Evolutionary conservation across 2,113 vertebrate genomes (phyloP), one percentile per base, ranked within the genome.

Genomic region (Coturnix japonica): DNA sequence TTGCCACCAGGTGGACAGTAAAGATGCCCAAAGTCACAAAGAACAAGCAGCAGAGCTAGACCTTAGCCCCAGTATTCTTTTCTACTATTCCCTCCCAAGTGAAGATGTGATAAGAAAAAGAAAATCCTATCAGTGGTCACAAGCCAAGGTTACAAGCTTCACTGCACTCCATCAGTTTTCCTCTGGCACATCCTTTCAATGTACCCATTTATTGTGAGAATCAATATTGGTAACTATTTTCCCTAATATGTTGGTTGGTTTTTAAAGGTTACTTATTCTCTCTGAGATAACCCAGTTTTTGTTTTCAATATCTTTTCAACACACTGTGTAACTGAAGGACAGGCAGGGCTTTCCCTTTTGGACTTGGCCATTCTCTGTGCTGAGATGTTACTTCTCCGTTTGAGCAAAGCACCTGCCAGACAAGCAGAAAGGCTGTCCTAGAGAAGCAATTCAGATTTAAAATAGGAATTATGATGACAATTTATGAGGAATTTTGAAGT

Each of bases 141-240:
- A 78, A 31, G 56, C 26, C 66, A 92, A 93, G 57, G 59, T 86
- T 70, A 71, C 44, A 89, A 82, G 60, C 78, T 92, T 70, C 49
- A 43, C 74, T 81, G 74, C 84, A 77, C 46, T 39, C 28, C 66
- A 85, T 46, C 54, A 20, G 41, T 79, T 70, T 81, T 94, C 25
- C 57, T 70, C 83, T 87, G 49, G 66, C 37, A 63, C 44, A 87
- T 9, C 56, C 59, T 84, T 79, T 82, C 78, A 80, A 54, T 22
- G n/a, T 7, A 54, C 43, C 51, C 23, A 13, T 21, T 44, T 41
- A 66, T 21, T 56, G 49, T 33, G 25, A 63, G 60, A 79, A 94
- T 89, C 90, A 75, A 84, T 77, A 70, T 65, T 11, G 77, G 31
- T 60, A 93, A 79, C 31, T 80, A 56, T 44, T 84, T 78, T 4